Percentiles rank a stretch among this genome's conserved stretches.
Evolutionary conservation across 2,888 invertebrate genomes (phyloP).

Genomic region (Creontiades dilutus): DNA sequence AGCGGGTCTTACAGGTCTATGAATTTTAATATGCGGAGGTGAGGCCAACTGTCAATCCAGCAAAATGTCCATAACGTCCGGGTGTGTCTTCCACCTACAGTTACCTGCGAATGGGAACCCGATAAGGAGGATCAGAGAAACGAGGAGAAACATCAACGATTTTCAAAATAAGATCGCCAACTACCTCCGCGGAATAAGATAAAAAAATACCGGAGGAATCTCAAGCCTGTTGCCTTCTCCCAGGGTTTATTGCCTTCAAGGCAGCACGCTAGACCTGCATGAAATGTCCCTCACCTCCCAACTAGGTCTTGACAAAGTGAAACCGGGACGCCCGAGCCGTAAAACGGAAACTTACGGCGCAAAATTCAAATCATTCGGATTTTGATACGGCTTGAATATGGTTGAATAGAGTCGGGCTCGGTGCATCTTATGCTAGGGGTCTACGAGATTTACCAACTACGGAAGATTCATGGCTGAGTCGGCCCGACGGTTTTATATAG

Average conservation of each 20-base stretch:
- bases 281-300: slow-evolving; percentile 37
- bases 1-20: background rate
- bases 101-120: background rate
- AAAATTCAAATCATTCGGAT: slow-evolving; percentile 29
- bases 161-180: slow-evolving; percentile 27
- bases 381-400: slow-evolving; percentile 9
- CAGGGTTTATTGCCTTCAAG: background rate
- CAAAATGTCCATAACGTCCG: slow-evolving; percentile 1
- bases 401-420: background rate
- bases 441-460: slow-evolving; percentile 18
- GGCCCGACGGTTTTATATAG: background rate
- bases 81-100: background rate
- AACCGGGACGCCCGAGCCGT: slow-evolving; percentile 22
- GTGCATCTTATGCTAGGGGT: background rate
- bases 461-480: slow-evolving; percentile 21
- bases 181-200: background rate
- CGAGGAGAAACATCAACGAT: background rate
- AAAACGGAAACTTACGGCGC: slow-evolving; percentile 37
- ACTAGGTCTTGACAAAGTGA: slow-evolving; percentile 14
- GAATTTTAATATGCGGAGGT: background rate
- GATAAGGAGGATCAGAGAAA: background rate
- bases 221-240: background rate
- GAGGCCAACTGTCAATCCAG: background rate
- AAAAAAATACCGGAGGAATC: background rate
- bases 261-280: background rate